Conservation (phyloP, 2,797 vertebrate genomes). For the Anguilla pacifica region DNA sequence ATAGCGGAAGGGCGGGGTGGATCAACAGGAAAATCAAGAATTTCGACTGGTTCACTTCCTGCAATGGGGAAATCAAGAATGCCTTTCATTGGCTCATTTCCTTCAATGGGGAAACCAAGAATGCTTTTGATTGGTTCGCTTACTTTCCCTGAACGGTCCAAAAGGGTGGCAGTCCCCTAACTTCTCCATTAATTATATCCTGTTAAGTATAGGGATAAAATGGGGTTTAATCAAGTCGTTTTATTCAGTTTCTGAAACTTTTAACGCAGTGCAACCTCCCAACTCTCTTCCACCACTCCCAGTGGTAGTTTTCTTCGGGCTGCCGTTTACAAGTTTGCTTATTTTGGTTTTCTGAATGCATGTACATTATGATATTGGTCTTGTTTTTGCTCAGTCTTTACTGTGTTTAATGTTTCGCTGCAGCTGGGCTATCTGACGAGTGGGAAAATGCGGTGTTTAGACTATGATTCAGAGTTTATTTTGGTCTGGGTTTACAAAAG, state of each 20-base stretch:
- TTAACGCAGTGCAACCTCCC: not conserved
- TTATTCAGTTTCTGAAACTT: not conserved
- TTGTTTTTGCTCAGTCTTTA: not conserved
- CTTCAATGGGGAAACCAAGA: not conserved
- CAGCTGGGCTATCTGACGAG: not conserved
- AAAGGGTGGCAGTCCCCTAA: slow-evolving; percentile 52
- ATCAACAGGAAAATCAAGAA: not conserved
- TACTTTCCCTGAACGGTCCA: slow-evolving; percentile 57
- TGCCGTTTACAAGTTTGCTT: not conserved
- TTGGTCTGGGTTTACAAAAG: not conserved
- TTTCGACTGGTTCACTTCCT: not conserved
- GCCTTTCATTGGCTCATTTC: not conserved
- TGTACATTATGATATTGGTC: not conserved
- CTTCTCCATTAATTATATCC: slow-evolving; percentile 33
- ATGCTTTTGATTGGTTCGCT: slow-evolving; percentile 30
- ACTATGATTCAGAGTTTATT: not conserved
- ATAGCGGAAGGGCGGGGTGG: not conserved
- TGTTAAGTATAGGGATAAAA: slow-evolving; percentile 24
- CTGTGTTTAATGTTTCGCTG: not conserved
- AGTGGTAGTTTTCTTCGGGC: not conserved
- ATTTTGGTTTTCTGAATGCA: not conserved
- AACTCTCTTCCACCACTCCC: not conserved
- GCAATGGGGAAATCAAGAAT: not conserved
- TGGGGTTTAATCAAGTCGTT: not conserved
- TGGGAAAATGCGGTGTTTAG: not conserved